Conservation (phyloP, 2,113 vertebrate genomes). For the Monopterus albus region DNA sequence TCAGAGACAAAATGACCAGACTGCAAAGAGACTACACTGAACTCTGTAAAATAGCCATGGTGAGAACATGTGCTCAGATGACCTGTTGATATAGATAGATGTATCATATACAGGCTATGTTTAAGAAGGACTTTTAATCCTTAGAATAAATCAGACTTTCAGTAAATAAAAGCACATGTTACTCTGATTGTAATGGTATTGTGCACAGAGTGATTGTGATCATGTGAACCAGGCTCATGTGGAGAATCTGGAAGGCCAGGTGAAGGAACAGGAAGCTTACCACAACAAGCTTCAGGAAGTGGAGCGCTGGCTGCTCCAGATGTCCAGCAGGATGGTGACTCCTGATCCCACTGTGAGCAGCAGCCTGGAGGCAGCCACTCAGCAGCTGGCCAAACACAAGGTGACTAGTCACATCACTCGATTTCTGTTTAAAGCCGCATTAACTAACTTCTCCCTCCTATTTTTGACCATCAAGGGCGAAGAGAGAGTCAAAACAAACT, state of each 20-base stretch:
- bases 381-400: constrained; percentile 96
- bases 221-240: constrained; percentile 81
- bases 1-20: constrained; percentile 86
- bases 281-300: constrained; percentile 92
- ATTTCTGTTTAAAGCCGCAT: too few species aligned
- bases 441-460: too few species aligned
- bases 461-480: too few species aligned
- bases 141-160: neutral
- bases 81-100: neutral
- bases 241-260: constrained; percentile 85
- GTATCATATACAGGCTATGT: too few species aligned
- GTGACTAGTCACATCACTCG: constrained; percentile 70
- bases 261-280: constrained; percentile 94
- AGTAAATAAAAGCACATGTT: neutral
- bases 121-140: neutral
- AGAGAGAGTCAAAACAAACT: too few species aligned
- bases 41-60: constrained; percentile 84
- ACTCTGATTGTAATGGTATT: neutral
- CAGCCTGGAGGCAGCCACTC: constrained; percentile 91
- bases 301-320: constrained; percentile 96
- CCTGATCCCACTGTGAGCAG: constrained; percentile 87
- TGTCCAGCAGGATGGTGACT: constrained; percentile 93
- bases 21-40: constrained; percentile 88
- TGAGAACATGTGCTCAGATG: constrained; percentile 65
- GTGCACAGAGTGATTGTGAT: constrained; percentile 15